These are phyloP conservation scores for Dendropsophus ebraccatus DNA, from an alignment of 2,113 vertebrate species.

Conservation along the genomic window DNA sequence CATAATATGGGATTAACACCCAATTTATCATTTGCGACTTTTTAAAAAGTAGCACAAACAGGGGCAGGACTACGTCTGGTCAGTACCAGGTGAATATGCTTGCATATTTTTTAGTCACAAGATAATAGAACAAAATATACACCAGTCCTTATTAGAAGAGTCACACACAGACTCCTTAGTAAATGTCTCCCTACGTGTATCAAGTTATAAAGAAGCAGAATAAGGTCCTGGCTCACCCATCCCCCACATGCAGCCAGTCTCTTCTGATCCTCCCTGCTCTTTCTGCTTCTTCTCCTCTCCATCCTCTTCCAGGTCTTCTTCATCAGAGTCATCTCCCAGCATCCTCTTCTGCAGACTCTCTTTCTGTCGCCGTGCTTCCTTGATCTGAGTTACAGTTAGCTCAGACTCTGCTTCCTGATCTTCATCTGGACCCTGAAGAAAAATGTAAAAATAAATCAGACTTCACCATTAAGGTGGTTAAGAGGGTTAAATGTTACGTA, in stretches of 20 bases:
- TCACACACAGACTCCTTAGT: not conserved
- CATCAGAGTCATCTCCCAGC: slow-evolving; percentile 90
- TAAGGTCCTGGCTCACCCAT: slow-evolving; percentile 80
- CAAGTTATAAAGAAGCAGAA: too few species aligned
- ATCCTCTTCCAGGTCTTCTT: slow-evolving; percentile 74
- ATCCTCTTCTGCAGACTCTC: slow-evolving; percentile 88
- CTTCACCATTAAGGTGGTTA: not conserved
- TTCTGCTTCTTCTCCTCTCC: slow-evolving; percentile 61
- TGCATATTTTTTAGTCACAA: too few species aligned
- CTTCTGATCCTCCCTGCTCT: slow-evolving; percentile 68
- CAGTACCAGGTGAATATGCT: too few species aligned
- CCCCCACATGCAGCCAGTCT: slow-evolving; percentile 91
- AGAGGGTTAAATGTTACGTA: too few species aligned
- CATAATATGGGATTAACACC: too few species aligned
- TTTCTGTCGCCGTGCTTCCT: slow-evolving; percentile 82
- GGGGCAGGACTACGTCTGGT: too few species aligned
- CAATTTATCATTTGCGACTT: too few species aligned
- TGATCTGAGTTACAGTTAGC: slow-evolving; percentile 88
- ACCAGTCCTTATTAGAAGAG: too few species aligned
- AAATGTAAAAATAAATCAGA: slow-evolving; percentile 25
- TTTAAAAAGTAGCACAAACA: too few species aligned
- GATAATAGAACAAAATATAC: too few species aligned
- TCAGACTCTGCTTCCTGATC: slow-evolving; percentile 93
- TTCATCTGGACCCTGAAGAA: slow-evolving; percentile 86
- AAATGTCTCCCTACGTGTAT: not conserved